Percentiles rank a stretch among this genome's conserved stretches.
These are phyloP conservation scores for Smittia sp. DNA, from an alignment of 2,888 invertebrate species.

Conservation along the genomic window DNA sequence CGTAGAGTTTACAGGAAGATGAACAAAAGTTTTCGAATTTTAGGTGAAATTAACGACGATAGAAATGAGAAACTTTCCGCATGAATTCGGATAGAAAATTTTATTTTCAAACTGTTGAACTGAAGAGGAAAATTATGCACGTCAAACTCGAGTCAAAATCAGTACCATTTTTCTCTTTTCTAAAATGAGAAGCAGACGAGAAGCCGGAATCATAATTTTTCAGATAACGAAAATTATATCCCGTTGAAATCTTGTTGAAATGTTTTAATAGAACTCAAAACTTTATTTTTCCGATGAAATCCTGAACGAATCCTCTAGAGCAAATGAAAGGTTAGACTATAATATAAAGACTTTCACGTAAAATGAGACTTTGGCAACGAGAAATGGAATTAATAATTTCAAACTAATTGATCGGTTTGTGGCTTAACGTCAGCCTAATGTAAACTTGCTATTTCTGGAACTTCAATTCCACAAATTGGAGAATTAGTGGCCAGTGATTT, in stretches of 20 bases:
- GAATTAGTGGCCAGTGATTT: too few species aligned
- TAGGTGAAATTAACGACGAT: not conserved
- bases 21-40: conserved; percentile 1
- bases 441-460: too few species aligned
- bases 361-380: too few species aligned
- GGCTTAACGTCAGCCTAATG: too few species aligned
- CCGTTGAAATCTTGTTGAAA: conserved; percentile 14
- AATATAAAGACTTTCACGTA: too few species aligned
- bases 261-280: conserved; percentile 17
- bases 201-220: not conserved
- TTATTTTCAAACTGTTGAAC: not conserved
- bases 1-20: not conserved
- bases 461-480: too few species aligned
- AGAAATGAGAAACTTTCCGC: not conserved
- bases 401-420: too few species aligned
- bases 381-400: too few species aligned
- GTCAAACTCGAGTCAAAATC: not conserved
- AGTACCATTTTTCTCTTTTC: not conserved
- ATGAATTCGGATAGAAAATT: conserved; percentile 10
- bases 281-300: not conserved
- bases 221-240: conserved; percentile 12
- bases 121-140: conserved; percentile 1
- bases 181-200: too few species aligned
- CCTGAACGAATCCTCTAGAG: too few species aligned
- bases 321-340: too few species aligned